Base-by-base conservation (phyloP, 2,797 vertebrate genomes). In the Knipowitschia caucasica region DNA sequence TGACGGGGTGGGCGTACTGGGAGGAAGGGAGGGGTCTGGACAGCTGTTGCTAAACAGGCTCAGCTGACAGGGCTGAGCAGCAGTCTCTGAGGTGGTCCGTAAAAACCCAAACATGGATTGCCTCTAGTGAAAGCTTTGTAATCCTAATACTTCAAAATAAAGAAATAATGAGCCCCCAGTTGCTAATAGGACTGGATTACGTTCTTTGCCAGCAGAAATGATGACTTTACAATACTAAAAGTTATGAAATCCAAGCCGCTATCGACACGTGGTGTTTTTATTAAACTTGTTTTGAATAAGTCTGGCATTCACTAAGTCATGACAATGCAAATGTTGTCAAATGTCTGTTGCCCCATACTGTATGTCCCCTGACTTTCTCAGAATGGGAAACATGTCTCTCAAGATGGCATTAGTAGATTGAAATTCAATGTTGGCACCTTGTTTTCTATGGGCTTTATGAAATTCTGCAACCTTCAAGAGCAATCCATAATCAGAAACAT, bases 31-130 rank as follows among this genome's bases (percentile, higher is more conserved):
- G 50, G 52, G 62, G 60, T 52, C 0, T 14, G 34, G 50, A 53
- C 84, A 75, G 84, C 85, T 89, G 85, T 75, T 68, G 71, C 75
- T 88, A 88, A 90, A 84, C 83, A 83, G 84, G 78, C 83, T 85
- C 84, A 82, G 80, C 83, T 89, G 84, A 89, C 57, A 17, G 53
- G 68, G 47, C 71, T 66, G 74, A 88, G 66, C 69, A 72, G 67
- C 66, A 61, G 64, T 39, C 50, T 57, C 55, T 3, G 36, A 4
- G 21, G 72, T 42, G 67, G 55, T 35, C 71, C 77, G 79, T 86
- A 85, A 81, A 86, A 85, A 83, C 72, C 80, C 70, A 61, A 71
- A 66, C 52, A 26, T 63, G 69, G 33, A 54, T 62, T 71, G 36
- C 18, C 18, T 30, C 29, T 8, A 46, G 43, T 46, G 25, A 46